Conservation (phyloP, 2,797 vertebrate genomes). For the Pseudomugil gertrudae region DNA sequence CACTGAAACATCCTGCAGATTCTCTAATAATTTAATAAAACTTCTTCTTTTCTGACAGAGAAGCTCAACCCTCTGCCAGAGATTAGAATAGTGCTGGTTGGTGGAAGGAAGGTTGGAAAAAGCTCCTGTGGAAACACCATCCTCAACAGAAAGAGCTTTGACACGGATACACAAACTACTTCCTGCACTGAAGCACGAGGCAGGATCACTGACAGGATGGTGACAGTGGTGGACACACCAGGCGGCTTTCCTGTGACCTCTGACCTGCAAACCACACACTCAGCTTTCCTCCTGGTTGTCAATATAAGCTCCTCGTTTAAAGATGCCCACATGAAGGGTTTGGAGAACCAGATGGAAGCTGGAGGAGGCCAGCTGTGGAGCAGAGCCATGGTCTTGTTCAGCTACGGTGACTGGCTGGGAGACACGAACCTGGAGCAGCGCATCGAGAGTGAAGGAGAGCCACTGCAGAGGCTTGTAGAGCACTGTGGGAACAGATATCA, state of each 20-base stretch:
- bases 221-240: constrained; percentile 71
- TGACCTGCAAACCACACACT: constrained; percentile 39
- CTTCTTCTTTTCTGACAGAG: constrained; percentile 50
- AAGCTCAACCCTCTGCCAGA: constrained; percentile 36
- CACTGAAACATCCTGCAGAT: neutral
- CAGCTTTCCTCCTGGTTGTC: constrained; percentile 74
- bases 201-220: constrained; percentile 23
- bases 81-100: constrained; percentile 63
- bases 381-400: constrained; percentile 71
- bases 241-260: constrained; percentile 45
- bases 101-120: constrained; percentile 71
- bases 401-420: constrained; percentile 74
- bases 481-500: constrained; percentile 77
- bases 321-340: constrained; percentile 26
- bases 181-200: constrained; percentile 37
- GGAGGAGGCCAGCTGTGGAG: constrained; percentile 54
- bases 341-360: constrained; percentile 58
- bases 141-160: constrained; percentile 57
- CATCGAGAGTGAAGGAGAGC: constrained; percentile 72
- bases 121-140: constrained; percentile 78
- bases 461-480: constrained; percentile 66
- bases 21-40: constrained; percentile 7
- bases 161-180: constrained; percentile 30
- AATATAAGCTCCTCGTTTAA: constrained; percentile 77
- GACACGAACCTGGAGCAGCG: constrained; percentile 64